Evolutionary conservation across 1,140 invertebrate genomes (phyloP).

Genomic region (Belonocnema kinseyi): DNA sequence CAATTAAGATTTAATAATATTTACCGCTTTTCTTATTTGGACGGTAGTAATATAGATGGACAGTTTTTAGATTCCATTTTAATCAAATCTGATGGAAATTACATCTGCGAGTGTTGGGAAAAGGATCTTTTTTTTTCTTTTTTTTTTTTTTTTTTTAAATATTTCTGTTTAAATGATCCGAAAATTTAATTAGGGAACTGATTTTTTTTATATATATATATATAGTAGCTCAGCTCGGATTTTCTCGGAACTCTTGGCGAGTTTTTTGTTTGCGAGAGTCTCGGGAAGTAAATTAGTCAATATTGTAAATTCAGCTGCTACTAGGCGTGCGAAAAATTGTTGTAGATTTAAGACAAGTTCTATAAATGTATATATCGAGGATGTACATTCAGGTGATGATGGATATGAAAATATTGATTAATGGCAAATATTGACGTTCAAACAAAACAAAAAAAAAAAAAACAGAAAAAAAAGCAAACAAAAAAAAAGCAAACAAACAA

Average conservation of each 20-base stretch:
- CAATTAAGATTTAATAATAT: too few species aligned
- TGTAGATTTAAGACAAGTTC: conserved; percentile 26
- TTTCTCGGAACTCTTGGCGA: not conserved
- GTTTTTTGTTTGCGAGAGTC: not conserved
- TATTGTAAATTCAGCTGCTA: not conserved
- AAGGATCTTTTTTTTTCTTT: not conserved
- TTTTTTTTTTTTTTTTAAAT: not conserved
- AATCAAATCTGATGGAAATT: not conserved
- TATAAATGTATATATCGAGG: conserved; percentile 16
- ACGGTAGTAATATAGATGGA: too few species aligned
- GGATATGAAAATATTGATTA: conserved; percentile 32
- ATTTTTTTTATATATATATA: not conserved
- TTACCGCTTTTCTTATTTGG: too few species aligned
- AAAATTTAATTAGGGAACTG: too few species aligned
- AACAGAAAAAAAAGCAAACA: not conserved
- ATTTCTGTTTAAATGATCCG: not conserved
- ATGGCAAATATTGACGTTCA: conserved; percentile 44
- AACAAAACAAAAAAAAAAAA: conserved; percentile 24
- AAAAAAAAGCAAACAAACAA: not conserved
- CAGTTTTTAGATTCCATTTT: conserved; percentile 10
- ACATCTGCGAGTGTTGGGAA: not conserved
- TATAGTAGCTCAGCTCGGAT: not conserved
- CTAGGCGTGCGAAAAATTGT: conserved; percentile 31
- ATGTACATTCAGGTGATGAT: conserved; percentile 29
- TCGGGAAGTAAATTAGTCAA: conserved; percentile 27